Percentiles rank a stretch among this genome's conserved stretches.
phyloP scores from a whole-genome alignment of 2,797 vertebrate genomes.

The Pogonophryne albipinna region DNA sequence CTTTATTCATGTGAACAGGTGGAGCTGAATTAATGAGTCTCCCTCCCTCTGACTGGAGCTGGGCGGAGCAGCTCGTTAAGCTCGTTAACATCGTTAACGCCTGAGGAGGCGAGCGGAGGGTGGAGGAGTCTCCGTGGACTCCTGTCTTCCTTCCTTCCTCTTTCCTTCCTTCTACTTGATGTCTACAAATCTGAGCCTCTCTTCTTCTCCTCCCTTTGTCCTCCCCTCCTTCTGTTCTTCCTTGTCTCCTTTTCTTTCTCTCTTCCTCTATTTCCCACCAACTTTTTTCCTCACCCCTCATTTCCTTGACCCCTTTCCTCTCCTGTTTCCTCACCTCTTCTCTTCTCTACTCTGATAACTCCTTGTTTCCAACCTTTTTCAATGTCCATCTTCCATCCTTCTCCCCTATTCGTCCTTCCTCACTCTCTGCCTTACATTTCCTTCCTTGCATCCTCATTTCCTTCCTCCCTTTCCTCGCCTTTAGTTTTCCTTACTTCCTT shows the following conservation, averaged over 20 bases:
- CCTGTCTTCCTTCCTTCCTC: constrained; percentile 1
- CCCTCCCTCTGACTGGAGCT: constrained; percentile 36
- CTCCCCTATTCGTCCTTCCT: too few relatives aligned
- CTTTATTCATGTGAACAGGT: constrained; percentile 55
- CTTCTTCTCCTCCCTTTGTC: not conserved
- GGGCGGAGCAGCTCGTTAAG: constrained; percentile 39
- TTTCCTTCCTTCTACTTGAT: not conserved
- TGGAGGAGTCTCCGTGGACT: constrained; percentile 21
- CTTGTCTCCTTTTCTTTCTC: not conserved
- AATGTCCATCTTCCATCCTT: fast-evolving
- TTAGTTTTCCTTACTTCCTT: not conserved
- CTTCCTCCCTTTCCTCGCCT: not conserved
- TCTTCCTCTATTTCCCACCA: not conserved
- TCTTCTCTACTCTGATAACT: too few relatives aligned
- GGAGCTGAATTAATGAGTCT: constrained; percentile 40
- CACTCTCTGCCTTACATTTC: not conserved
- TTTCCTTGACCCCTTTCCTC: not conserved
- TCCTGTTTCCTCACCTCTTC: not conserved
- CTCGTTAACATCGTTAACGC: constrained; percentile 37
- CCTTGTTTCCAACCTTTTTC: not conserved
- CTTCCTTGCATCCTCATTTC: not conserved
- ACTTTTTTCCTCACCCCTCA: too few relatives aligned
- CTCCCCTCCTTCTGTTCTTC: not conserved
- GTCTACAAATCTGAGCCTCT: not conserved
- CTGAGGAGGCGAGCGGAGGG: constrained; percentile 14